A percentile compares a stretch with the other conserved stretches of the same genome.
These are phyloP conservation scores for Hylaeus volcanicus DNA, from an alignment of 1,140 invertebrate species.

Conservation along the genomic window DNA sequence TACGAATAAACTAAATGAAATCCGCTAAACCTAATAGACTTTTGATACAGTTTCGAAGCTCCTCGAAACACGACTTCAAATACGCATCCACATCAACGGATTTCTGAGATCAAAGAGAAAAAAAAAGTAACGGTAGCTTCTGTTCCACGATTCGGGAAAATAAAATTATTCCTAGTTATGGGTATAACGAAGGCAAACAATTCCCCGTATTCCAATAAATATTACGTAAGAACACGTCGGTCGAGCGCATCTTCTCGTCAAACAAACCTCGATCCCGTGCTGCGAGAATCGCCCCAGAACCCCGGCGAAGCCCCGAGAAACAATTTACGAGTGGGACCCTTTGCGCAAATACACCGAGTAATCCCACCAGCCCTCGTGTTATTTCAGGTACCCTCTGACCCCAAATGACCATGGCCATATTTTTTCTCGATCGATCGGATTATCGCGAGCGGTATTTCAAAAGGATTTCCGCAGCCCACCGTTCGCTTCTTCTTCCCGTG, in stretches of 20 bases:
- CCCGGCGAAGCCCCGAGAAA: slow-evolving; percentile 37
- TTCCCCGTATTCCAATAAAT: neutral
- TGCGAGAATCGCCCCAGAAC: slow-evolving; percentile 12
- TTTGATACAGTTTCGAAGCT: no score
- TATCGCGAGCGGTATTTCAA: slow-evolving; percentile 46
- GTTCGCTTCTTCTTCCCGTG: neutral
- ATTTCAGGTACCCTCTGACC: slow-evolving; percentile 60
- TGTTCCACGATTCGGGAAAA: no score
- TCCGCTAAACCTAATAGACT: no score
- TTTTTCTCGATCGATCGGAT: slow-evolving; percentile 55
- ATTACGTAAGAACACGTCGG: slow-evolving; percentile 6
- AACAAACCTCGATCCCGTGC: slow-evolving; percentile 26
- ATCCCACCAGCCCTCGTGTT: slow-evolving; percentile 56
- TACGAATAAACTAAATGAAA: no score
- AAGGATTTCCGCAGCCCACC: neutral
- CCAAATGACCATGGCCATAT: slow-evolving; percentile 41
- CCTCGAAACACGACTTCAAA: no score
- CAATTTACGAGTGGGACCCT: slow-evolving; percentile 54
- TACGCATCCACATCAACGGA: no score
- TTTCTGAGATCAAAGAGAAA: no score
- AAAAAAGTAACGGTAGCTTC: no score
- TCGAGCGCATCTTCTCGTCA: slow-evolving; percentile 10
- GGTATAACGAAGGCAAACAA: neutral
- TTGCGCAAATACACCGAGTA: slow-evolving; percentile 59
- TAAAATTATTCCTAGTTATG: no score